Evolutionary conservation across 2,113 vertebrate species (phyloP), one percentile per base, ranked within the genome.

Genomic region (Garra rufa): DNA sequence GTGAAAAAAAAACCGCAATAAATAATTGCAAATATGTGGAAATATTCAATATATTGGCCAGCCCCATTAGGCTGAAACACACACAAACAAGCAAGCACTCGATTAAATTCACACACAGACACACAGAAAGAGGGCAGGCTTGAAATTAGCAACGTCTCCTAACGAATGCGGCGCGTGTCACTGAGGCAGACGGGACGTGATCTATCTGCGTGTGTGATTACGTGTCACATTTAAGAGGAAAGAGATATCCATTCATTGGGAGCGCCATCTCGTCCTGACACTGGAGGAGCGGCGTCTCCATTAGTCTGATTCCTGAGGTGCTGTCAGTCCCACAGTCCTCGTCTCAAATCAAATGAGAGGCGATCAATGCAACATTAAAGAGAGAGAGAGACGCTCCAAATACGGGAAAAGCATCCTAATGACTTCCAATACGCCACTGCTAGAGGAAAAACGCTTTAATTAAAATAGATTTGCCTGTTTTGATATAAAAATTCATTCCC

Each of bases 191-290:
- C 13, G 48, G 48, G 48, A 52, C 80, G 83, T 90, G 91, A 93
- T 93, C 91, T 92, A 90, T 93, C 90, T 87, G 86, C 78, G 86
- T 89, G 89, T 90, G 83, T 52, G 59, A 63, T 63, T 14, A 65
- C 26, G 6, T 84, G 6, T 92, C 91, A 90, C 90, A 92, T 91
- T 91, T 83, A 75, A 85, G 85, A 89, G 91, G 89, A 89, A 92
- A 92, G 93, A 93, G 93, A 93, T 92, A 92, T 92, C 89, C 89
- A 93, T 92, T 93, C 89, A 88, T 91, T 91, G 88, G 85, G 84
- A 87, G 84, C 50, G 73, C 86, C 90, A 89, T 90, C 89, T 90
- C 93, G 90, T 91, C 91, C 85, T 80, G 90, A 91, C 77, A 87
- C 59, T 65, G 55, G 44, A 19, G 34, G 74, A 83, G 76, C 48